Evolutionary conservation across 2,113 vertebrate species (phyloP).

Genomic region (Phyllostomus discolor): DNA sequence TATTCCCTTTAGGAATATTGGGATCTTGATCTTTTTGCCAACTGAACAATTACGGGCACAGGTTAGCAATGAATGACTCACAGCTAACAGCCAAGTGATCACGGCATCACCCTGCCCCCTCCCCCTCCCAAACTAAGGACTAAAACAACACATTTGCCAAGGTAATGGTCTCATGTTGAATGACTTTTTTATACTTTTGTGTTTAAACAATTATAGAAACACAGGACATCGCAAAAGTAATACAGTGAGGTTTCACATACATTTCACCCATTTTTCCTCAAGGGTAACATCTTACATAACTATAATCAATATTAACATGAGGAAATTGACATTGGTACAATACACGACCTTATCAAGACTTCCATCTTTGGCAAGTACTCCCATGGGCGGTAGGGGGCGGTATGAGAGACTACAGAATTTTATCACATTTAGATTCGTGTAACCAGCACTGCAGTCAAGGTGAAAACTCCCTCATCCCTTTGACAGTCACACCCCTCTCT

Average conservation of each 20-base stretch:
- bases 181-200: not conserved
- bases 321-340: not conserved
- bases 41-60: not conserved
- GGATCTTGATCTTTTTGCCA: not conserved
- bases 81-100: not conserved
- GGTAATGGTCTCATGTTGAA: not conserved
- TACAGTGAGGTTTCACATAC: not conserved
- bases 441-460: not conserved
- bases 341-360: not conserved
- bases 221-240: not conserved
- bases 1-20: not conserved
- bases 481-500: not conserved
- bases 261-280: not conserved
- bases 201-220: not conserved
- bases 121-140: not conserved
- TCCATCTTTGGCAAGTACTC: not conserved
- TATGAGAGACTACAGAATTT: not conserved
- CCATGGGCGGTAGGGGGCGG: not conserved
- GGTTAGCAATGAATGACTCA: not conserved
- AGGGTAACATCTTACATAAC: not conserved
- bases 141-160: not conserved
- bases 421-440: not conserved
- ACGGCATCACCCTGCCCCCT: not conserved
- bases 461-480: not conserved
- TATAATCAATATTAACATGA: too few species aligned